These are phyloP conservation scores for Amphiduros pacificus DNA, from an alignment of 2,888 invertebrate species.

Conservation along the genomic window DNA sequence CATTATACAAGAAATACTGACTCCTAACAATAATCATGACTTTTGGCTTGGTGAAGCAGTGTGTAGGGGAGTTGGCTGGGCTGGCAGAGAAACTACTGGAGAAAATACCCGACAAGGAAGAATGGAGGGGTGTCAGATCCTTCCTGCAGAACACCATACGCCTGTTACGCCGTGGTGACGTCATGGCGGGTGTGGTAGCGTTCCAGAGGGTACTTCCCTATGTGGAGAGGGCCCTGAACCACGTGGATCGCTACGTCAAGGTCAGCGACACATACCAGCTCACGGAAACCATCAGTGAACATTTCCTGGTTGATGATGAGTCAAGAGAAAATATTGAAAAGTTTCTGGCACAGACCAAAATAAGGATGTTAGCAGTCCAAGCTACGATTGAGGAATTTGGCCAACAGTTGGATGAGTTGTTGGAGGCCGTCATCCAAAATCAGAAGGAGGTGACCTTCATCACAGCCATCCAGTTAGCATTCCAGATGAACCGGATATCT, in stretches of 20 bases:
- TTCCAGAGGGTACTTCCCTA: constrained; percentile 18
- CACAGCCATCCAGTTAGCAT: constrained; percentile 17
- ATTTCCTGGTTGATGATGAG: constrained; percentile 24
- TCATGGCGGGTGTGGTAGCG: constrained; percentile 13
- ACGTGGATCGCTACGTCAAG: constrained; percentile 12
- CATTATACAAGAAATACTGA: too few species aligned
- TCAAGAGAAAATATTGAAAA: constrained; percentile 13
- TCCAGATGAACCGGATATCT: constrained; percentile 25
- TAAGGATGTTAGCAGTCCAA: constrained; percentile 7
- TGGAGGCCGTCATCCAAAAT: constrained; percentile 9
- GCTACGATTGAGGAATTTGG: constrained; percentile 13
- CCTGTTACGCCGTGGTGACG: constrained; percentile 15
- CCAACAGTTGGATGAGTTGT: constrained; percentile 3
- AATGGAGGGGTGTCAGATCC: constrained; percentile 18
- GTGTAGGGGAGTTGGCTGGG: neutral
- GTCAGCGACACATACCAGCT: constrained; percentile 20
- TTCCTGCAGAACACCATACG: constrained; percentile 16
- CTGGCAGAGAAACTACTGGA: constrained; percentile 16
- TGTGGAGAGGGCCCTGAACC: constrained; percentile 16
- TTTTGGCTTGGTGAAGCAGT: neutral
- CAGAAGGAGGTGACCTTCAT: neutral
- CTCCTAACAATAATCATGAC: neutral
- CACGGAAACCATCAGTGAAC: constrained; percentile 20
- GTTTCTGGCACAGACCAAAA: constrained; percentile 7
- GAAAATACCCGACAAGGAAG: constrained; percentile 19